Base-by-base conservation (phyloP, 2,113 vertebrate species). In the Xenopus laevis region DNA sequence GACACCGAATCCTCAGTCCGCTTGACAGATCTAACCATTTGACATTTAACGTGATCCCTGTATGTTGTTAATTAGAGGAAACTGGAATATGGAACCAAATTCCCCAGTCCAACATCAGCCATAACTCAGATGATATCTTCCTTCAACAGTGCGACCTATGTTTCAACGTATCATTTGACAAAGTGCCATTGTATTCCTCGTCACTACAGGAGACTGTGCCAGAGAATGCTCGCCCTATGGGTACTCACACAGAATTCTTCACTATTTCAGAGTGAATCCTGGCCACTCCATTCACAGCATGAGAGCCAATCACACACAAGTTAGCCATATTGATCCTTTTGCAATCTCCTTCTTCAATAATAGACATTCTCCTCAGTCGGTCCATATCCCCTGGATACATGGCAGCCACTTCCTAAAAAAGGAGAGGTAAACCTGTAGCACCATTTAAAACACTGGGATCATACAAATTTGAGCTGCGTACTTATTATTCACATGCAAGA, bases 271-370 rank as follows among this genome's bases (percentile, higher is more conserved):
- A 95, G 81, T 95, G 94, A 79, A 96, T 95, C 65, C 82, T 86
- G 0, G 93, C 94, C 9, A 96, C 91, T 0, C 94, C 94, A 0
- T 95, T 96, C 79, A 96, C 85, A 0, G 92, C 89, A 0, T 94
- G 95, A 2, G 93, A 91, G 9, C 94, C 93, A 0, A 95, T 93
- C 50, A 96, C 93, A 0, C 93, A 95, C 64, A 96, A 88, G 33
- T 96, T 89, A 0, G 94, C 94, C 94, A 95, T 96, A 86, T 95
- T 95, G 76, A 96, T 91, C 12, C 92, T 85, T 69, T 95, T 95
- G 72, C 91, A 93, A 65, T 92, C 90, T 0, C 92, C 91, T 61
- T 96, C 93, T 81, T 95, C 94, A 0, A 95, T 94, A 76, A 95
- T 84, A 0, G 95, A 96, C 93, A 95, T 94, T 81, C 94, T 91